Evolutionary conservation across 2,888 invertebrate genomes (phyloP), one percentile per base, ranked within the genome.

Genomic region (Plusia festucae): DNA sequence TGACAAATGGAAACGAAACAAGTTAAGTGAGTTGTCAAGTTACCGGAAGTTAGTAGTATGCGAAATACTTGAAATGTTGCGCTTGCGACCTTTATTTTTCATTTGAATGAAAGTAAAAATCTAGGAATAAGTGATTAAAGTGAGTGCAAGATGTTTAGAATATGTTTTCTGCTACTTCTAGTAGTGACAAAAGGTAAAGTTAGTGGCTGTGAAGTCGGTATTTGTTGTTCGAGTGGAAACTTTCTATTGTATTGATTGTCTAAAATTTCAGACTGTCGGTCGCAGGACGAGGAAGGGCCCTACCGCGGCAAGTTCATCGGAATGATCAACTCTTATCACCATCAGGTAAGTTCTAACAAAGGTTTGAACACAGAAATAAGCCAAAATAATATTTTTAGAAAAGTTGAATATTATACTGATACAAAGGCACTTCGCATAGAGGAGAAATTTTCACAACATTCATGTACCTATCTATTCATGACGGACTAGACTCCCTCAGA

Each of bases 301-400:
- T 98, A 98, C 86, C 96, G 95, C 68, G 98, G 98, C 56, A 97
- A 97, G 90, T 96, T 96, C 80, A 93, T 99, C 64, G 98, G 98
- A 7, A 97, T 97, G 91, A 92, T 99, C 53, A 98, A 98, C 91
- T 97, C 98, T 0, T 98, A 98, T 87, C 98, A 98, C 90, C 98
- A 99, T 89, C 98, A 96, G 93, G 96, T 95, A 83, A 7, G 53
- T 51, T 30, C 9, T 1, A 30, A 9, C 8, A 9, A 46, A 16
- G 7, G 30, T 30, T 30, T 30, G 9, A 30, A 9, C 8, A 40
- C n/a, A 40, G 6, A 15, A 7, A n/a, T n/a, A n/a, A 40, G 4
- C n/a, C 9, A 30, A 0, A 1, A 7, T 30, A 7, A 30, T 27
- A 30, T 7, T 30, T 30, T 30, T 8, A 30, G 30, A 30, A 30